Conservation (phyloP, 2,888 invertebrate species). For the Drosophila mulleri region DNA sequence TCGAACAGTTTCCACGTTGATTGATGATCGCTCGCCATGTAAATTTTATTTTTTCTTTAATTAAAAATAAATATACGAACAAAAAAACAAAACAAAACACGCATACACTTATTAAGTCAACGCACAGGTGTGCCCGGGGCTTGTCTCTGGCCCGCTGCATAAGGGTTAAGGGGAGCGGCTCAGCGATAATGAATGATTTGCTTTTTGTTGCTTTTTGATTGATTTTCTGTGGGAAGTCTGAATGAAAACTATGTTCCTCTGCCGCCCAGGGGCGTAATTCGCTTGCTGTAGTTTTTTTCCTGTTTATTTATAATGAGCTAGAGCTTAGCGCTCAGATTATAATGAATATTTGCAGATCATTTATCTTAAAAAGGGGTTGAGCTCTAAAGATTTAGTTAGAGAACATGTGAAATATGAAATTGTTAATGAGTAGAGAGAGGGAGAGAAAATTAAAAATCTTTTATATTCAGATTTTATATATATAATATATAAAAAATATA, state of each 20-base stretch:
- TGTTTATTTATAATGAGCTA: slow-evolving; percentile 38
- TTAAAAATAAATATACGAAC: slow-evolving; percentile 45
- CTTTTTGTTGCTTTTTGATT: slow-evolving; percentile 44
- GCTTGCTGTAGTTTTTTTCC: slow-evolving; percentile 18
- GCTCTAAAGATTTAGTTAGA: no score
- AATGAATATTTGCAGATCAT: slow-evolving; percentile 14
- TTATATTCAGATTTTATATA: no score
- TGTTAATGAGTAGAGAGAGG: background rate
- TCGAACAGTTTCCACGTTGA: slow-evolving; percentile 34
- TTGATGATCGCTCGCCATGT: slow-evolving; percentile 45
- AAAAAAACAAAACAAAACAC: background rate
- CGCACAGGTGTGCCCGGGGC: slow-evolving; percentile 47
- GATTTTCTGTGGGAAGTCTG: slow-evolving; percentile 37
- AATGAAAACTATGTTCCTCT: slow-evolving; percentile 29
- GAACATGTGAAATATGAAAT: background rate
- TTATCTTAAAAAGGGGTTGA: slow-evolving; percentile 2
- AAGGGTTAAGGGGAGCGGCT: slow-evolving; percentile 12
- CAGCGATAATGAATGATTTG: slow-evolving; percentile 35
- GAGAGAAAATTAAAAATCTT: no score
- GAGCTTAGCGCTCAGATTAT: background rate
- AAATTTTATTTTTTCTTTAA: slow-evolving; percentile 43
- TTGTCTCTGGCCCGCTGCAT: background rate
- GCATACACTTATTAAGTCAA: slow-evolving; percentile 2
- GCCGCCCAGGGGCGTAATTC: background rate
- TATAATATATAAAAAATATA: no score